phyloP scores from a whole-genome alignment of 2,888 invertebrate genomes.

The Apamea monoglypha region DNA sequence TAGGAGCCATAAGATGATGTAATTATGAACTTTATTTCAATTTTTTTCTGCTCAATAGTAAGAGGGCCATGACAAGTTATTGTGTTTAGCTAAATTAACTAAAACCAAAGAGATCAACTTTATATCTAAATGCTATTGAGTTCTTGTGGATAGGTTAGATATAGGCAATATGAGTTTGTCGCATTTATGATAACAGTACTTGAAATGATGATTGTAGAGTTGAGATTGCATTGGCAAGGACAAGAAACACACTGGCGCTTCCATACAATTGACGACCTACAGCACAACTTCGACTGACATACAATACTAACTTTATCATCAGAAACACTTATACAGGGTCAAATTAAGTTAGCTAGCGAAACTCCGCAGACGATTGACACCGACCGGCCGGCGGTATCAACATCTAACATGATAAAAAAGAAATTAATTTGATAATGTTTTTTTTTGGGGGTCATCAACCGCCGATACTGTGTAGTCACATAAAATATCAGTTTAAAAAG shows the following conservation, averaged over 20 bases:
- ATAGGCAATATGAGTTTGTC: background rate
- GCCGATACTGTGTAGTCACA: too few relatives aligned
- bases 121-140: slow-evolving; percentile 20
- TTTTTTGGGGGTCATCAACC: too few relatives aligned
- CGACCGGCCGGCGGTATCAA: too few relatives aligned
- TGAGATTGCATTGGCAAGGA: slow-evolving; percentile 15
- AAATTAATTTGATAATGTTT: too few relatives aligned
- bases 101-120: slow-evolving; percentile 60
- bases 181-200: slow-evolving; percentile 27
- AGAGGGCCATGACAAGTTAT: slow-evolving; percentile 44
- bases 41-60: background rate
- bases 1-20: background rate
- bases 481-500: too few relatives aligned
- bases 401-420: too few relatives aligned
- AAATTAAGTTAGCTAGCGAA: too few relatives aligned
- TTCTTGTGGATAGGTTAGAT: slow-evolving; percentile 10
- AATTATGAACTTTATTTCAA: background rate
- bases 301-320: background rate
- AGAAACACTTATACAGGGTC: background rate
- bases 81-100: slow-evolving; percentile 34
- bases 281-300: background rate
- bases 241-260: slow-evolving; percentile 25
- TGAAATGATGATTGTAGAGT: background rate
- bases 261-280: slow-evolving; percentile 1
- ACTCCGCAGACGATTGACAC: too few relatives aligned